Percentiles rank a stretch among this genome's conserved stretches.
Evolutionary conservation across 2,888 invertebrate species (phyloP).

Genomic region (Theodoxus fluviatilis): DNA sequence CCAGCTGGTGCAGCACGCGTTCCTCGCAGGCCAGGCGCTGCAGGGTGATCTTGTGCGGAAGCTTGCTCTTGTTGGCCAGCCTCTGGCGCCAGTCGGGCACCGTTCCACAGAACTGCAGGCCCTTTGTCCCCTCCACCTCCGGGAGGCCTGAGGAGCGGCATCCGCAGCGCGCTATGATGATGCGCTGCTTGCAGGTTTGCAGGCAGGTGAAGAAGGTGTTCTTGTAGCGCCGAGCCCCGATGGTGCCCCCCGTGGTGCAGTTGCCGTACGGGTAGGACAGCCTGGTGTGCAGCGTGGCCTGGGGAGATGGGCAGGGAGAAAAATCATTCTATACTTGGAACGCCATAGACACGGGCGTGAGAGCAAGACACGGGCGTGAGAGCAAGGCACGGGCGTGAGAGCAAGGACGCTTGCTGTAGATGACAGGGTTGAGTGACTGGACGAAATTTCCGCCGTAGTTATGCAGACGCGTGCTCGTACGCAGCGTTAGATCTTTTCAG

Average conservation of each 20-base stretch:
- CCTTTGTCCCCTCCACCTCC: slow-evolving; percentile 29
- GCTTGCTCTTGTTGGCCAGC: slow-evolving; percentile 28
- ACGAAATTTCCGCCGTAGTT: too few relatives aligned
- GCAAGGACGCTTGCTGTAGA: too few relatives aligned
- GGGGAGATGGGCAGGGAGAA: too few relatives aligned
- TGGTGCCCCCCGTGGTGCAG: slow-evolving; percentile 38
- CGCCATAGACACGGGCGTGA: too few relatives aligned
- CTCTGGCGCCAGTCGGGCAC: slow-evolving; percentile 45
- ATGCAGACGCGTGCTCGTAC: too few relatives aligned
- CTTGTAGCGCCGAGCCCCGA: slow-evolving; percentile 35
- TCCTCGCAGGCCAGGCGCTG: slow-evolving; percentile 43
- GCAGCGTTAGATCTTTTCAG: too few relatives aligned
- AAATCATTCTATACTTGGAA: too few relatives aligned
- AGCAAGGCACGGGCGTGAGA: too few relatives aligned
- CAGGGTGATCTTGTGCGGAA: slow-evolving; percentile 32
- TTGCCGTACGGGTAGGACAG: slow-evolving; percentile 50
- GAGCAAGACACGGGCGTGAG: too few relatives aligned
- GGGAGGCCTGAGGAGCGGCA: slow-evolving; percentile 51
- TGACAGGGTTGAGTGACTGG: too few relatives aligned
- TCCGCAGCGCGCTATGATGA: slow-evolving; percentile 44
- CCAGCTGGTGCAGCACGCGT: slow-evolving; percentile 32
- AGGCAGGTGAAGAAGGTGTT: slow-evolving; percentile 53
- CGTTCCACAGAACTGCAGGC: slow-evolving; percentile 44
- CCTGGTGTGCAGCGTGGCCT: slow-evolving; percentile 43
- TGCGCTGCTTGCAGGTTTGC: slow-evolving; percentile 50